Base-by-base conservation (phyloP, 2,888 invertebrate species). In the Dynastes tityus region DNA sequence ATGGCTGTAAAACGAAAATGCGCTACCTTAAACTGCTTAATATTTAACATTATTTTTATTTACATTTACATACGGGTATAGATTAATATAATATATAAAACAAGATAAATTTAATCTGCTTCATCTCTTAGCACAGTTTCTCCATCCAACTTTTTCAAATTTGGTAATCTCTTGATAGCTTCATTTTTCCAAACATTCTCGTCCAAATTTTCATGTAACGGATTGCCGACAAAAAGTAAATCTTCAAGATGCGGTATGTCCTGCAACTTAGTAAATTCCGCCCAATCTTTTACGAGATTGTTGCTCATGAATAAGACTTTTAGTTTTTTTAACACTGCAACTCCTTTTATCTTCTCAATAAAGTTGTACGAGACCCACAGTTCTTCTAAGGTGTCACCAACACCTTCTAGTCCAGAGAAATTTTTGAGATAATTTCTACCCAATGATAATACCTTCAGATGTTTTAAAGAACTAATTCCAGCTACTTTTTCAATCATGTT, bases 291-390 rank as follows among this genome's bases (percentile, higher is more conserved):
- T 0, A 98, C 94, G 32, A 93, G 87, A 86, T 97, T 97, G 83
- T 96, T 95, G 29, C 95, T 93, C 90, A 96, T 93, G 83, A 96
- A 96, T 1, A 97, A 89, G 0, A 97, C 95, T 87, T 93, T 94
- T 0, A 98, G 88, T 77, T 94, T 96, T 86, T 95, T 95, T 83
- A 98, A 90, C 0, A 92, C 93, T 71, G 93, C 93, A 0, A 97
- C 92, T 0, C 97, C 97, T 90, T 97, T 98, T 58, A 97, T 90
- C 88, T 97, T 98, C 85, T 98, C 98, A 75, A 98, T 94, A 51
- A 93, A 89, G 88, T 98, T 98, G 87, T 98, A 98, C 0, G 98
- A 98, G 70, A 98, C 93, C 98, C 98, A 98, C 1, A 98, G 88
- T 87, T 98, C 95, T 87, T 97, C 96, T 40, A 98, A 87, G 0